Conservation (phyloP, 2,888 invertebrate species). For the Noctua janthina region DNA sequence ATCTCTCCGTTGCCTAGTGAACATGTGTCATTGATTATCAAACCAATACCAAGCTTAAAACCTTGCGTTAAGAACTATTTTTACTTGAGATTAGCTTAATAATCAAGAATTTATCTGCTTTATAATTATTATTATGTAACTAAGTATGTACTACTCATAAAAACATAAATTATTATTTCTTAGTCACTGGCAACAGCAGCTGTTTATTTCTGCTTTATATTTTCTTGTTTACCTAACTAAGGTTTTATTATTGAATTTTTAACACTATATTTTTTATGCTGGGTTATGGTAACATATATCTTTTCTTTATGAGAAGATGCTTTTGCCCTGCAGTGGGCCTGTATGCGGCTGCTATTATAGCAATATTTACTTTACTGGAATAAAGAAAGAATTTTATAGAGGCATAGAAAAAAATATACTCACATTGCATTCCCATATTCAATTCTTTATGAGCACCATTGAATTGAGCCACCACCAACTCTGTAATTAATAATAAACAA, state of each 20-base stretch:
- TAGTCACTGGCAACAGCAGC: constrained; percentile 30
- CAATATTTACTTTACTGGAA: neutral
- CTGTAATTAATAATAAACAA: constrained; percentile 74
- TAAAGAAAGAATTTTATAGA: neutral
- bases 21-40: constrained; percentile 8
- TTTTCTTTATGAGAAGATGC: neutral
- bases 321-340: neutral
- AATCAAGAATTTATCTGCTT: constrained; percentile 45
- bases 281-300: neutral
- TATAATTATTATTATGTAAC: constrained; percentile 26
- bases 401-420: constrained; percentile 67
- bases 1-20: constrained; percentile 17
- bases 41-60: constrained; percentile 29
- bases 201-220: constrained; percentile 7
- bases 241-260: neutral
- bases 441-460: constrained; percentile 81
- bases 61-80: constrained; percentile 39
- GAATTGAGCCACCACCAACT: constrained; percentile 83
- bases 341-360: neutral
- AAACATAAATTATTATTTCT: constrained; percentile 15
- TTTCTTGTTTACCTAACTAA: neutral
- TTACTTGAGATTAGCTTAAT: constrained; percentile 16
- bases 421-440: constrained; percentile 80
- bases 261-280: neutral
- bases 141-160: neutral